Percentiles rank a stretch among this genome's conserved stretches.
These are phyloP conservation scores for Pelecanus crispus DNA, from an alignment of 2,113 vertebrate species.

Conservation along the genomic window DNA sequence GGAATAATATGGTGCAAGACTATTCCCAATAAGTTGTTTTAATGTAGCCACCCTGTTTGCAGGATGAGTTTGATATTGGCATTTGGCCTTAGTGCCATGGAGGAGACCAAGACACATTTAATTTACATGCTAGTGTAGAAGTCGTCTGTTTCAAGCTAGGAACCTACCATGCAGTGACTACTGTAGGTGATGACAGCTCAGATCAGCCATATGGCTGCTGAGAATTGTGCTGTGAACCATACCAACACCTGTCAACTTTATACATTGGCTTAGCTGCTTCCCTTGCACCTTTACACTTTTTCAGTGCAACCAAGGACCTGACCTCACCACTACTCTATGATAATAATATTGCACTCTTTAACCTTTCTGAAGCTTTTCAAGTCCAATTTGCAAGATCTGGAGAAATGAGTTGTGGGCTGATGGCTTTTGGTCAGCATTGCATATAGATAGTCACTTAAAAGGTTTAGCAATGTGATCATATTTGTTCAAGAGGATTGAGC, in stretches of 20 bases:
- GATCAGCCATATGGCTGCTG: background rate
- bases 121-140: background rate
- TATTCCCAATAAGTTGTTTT: background rate
- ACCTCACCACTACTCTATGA: background rate
- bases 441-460: constrained; percentile 4
- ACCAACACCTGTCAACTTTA: background rate
- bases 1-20: background rate
- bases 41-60: background rate
- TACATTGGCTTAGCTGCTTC: background rate
- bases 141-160: background rate
- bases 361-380: background rate
- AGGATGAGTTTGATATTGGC: background rate
- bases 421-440: background rate
- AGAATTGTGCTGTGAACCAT: background rate
- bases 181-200: background rate
- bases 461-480: background rate
- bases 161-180: rapidly evolving
- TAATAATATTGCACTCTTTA: background rate
- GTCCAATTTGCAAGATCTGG: background rate
- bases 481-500: background rate
- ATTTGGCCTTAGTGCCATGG: background rate
- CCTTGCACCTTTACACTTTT: background rate
- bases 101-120: background rate
- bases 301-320: background rate
- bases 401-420: background rate